These are phyloP conservation scores for Acanthis flammea DNA, from an alignment of 2,797 vertebrate species.

Conservation along the genomic window DNA sequence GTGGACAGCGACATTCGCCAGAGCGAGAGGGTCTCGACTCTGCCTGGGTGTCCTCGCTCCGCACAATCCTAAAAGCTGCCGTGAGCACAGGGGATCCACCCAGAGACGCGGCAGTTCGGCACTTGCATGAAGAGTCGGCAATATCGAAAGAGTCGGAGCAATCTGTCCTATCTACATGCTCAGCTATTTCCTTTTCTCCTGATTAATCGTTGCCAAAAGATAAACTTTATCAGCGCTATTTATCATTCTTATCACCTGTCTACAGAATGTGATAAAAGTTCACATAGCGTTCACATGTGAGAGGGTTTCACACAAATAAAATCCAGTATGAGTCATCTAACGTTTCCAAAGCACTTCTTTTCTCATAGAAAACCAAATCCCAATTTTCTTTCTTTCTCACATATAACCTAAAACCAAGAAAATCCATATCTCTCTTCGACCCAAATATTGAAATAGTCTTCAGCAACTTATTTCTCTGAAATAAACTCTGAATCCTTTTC, in stretches of 20 bases:
- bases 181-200: not conserved
- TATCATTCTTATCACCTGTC: not conserved
- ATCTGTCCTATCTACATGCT: not conserved
- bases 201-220: not conserved
- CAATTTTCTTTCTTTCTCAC: not conserved
- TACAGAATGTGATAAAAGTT: not conserved
- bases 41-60: not conserved
- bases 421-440: not conserved
- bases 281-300: not conserved
- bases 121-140: not conserved
- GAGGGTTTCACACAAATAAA: not conserved
- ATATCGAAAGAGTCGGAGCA: rapidly evolving
- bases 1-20: not conserved
- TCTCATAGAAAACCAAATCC: not conserved
- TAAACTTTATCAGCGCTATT: not conserved
- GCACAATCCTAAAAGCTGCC: not conserved
- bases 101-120: not conserved
- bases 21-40: not conserved
- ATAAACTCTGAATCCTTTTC: not conserved
- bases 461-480: not conserved
- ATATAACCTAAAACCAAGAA: not conserved
- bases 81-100: not conserved
- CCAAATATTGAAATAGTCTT: not conserved
- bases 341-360: not conserved
- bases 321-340: not conserved